phyloP scores from a whole-genome alignment of 2,113 vertebrate genomes.

The Triplophysa rosa region DNA sequence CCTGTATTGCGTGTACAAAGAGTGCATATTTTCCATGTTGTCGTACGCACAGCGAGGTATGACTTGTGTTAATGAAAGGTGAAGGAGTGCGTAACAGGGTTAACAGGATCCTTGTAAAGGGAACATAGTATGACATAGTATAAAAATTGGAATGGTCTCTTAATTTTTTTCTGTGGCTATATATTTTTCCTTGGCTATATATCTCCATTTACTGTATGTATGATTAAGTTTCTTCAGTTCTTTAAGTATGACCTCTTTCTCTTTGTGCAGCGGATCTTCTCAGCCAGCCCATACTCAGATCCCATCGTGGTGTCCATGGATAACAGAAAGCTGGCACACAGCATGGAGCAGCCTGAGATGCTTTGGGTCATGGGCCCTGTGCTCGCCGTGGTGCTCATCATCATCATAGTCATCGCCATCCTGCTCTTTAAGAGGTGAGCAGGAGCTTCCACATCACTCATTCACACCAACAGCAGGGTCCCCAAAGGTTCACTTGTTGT shows the following conservation, averaged over 20 bases:
- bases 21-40: background rate
- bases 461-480: slow-evolving; percentile 50
- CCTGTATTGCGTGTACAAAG: slow-evolving; percentile 12
- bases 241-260: background rate
- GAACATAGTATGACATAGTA: background rate
- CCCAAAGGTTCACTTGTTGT: too few relatives aligned
- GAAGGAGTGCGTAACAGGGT: background rate
- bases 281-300: slow-evolving; percentile 94
- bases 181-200: too few relatives aligned
- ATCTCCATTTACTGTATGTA: too few relatives aligned
- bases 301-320: slow-evolving; percentile 78
- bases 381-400: slow-evolving; percentile 93
- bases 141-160: too few relatives aligned
- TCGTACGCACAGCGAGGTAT: background rate
- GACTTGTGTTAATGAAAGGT: slow-evolving; percentile 20
- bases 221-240: background rate
- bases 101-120: slow-evolving; percentile 24
- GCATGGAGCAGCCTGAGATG: slow-evolving; percentile 92
- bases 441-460: slow-evolving; percentile 34
- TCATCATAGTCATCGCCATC: slow-evolving; percentile 96
- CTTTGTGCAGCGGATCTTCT: slow-evolving; percentile 83
- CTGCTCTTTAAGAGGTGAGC: slow-evolving; percentile 96
- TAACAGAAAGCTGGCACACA: slow-evolving; percentile 62
- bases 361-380: slow-evolving; percentile 98
- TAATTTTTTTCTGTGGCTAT: too few relatives aligned